A percentile compares a stretch with the other conserved stretches of the same genome.
Evolutionary conservation across 2,888 invertebrate genomes (phyloP).

Genomic region (Microdon myrmicae): DNA sequence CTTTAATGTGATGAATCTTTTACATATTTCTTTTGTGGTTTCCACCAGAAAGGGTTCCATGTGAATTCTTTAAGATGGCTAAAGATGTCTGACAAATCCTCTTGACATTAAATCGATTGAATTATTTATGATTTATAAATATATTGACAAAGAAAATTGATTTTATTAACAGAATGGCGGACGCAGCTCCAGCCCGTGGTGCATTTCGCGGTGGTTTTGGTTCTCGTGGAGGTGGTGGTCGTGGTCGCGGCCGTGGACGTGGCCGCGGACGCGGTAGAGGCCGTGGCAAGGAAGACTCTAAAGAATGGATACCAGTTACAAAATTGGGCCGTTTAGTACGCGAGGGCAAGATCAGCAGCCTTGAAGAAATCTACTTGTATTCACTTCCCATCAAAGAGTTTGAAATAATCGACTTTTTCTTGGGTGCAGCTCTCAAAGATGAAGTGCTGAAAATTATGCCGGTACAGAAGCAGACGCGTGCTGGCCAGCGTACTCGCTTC

Average conservation of each 20-base stretch:
- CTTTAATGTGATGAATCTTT: constrained; percentile 59
- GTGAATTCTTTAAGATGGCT: constrained; percentile 61
- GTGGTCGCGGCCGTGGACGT: constrained; percentile 77
- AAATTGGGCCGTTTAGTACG: constrained; percentile 97
- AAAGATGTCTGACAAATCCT: constrained; percentile 65
- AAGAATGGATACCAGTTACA: constrained; percentile 99
- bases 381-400: constrained; percentile 99
- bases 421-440: constrained; percentile 92
- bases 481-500: constrained; percentile 98
- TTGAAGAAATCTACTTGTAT: constrained; percentile 98
- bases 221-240: constrained; percentile 77
- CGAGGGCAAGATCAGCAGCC: constrained; percentile 92
- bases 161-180: constrained; percentile 84
- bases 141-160: not conserved
- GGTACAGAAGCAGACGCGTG: constrained; percentile 99
- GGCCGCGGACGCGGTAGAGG: constrained; percentile 75
- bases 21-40: constrained; percentile 67
- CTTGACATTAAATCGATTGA: not conserved
- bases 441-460: constrained; percentile 99
- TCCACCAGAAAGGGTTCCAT: constrained; percentile 65
- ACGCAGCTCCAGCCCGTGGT: constrained; percentile 98
- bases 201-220: constrained; percentile 92
- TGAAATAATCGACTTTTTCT: constrained; percentile 98
- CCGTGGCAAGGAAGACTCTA: constrained; percentile 87
- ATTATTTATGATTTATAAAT: not conserved